Conservation (phyloP, 2,888 invertebrate species). For the Hemistola chrysoprasaria region DNA sequence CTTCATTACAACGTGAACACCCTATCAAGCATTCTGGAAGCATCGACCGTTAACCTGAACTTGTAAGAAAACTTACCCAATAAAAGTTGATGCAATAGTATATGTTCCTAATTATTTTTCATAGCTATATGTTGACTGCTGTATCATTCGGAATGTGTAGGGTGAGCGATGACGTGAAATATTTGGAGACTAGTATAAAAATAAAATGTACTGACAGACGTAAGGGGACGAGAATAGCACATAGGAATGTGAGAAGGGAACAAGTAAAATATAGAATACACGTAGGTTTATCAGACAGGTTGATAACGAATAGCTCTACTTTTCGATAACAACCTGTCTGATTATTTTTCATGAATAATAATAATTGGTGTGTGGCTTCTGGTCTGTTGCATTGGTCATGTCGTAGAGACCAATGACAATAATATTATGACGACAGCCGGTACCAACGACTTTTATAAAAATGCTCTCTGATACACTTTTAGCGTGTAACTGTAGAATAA, state of each 20-base stretch:
- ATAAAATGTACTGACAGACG: conserved; percentile 58
- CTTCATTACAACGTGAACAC: conserved; percentile 36
- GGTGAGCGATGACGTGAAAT: conserved; percentile 47
- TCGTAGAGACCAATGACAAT: no score
- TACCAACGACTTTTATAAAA: no score
- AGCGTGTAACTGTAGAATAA: no score
- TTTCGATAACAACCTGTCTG: no score
- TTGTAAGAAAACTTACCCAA: conserved; percentile 26
- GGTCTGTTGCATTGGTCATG: no score
- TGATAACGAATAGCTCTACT: no score
- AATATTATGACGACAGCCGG: no score
- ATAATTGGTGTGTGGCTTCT: no score
- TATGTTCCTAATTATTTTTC: conserved; percentile 33
- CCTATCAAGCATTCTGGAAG: conserved; percentile 43
- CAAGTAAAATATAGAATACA: conserved; percentile 40
- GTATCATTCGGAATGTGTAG: conserved; percentile 50
- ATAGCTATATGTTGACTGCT: conserved; percentile 42
- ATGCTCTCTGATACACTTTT: no score
- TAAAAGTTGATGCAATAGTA: conserved; percentile 37
- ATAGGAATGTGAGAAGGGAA: conserved; percentile 45
- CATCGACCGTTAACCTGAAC: conserved; percentile 17
- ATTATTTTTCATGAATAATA: no score
- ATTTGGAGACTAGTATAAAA: conserved; percentile 62
- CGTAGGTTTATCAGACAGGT: no score
- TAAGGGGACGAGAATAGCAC: conserved; percentile 54